These are phyloP conservation scores for Beris chalybata DNA, from an alignment of 2,888 invertebrate species.

Conservation along the genomic window DNA sequence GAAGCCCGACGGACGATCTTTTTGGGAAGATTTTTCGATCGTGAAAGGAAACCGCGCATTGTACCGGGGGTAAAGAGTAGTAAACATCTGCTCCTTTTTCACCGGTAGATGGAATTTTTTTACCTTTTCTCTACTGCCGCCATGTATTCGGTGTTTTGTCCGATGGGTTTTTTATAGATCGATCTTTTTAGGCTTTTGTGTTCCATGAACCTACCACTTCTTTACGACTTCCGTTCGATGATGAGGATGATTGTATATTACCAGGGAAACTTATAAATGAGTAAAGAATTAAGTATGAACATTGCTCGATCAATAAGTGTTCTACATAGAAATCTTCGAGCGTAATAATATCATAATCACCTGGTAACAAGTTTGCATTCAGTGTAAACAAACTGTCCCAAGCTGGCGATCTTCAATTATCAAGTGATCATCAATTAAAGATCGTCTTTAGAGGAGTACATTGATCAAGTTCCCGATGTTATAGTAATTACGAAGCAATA, in stretches of 20 bases:
- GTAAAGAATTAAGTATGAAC: too few species aligned
- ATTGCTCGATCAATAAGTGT: too few species aligned
- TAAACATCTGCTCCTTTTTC: slow-evolving; percentile 29
- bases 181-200: slow-evolving; percentile 5
- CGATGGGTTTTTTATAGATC: not conserved
- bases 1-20: slow-evolving; percentile 2
- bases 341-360: too few species aligned
- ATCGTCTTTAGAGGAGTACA: too few species aligned
- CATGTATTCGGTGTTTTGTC: slow-evolving; percentile 8
- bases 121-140: not conserved
- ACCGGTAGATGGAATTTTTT: slow-evolving; percentile 21
- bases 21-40: not conserved
- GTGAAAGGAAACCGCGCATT: slow-evolving; percentile 18
- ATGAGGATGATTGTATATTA: not conserved
- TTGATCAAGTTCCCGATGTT: too few species aligned
- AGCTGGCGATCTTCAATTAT: too few species aligned
- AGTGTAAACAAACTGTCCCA: too few species aligned
- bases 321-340: too few species aligned
- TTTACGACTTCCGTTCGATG: slow-evolving; percentile 24
- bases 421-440: too few species aligned
- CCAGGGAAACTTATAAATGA: too few species aligned
- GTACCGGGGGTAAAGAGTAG: not conserved
- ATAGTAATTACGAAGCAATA: too few species aligned
- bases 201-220: slow-evolving; percentile 3
- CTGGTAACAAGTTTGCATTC: too few species aligned